Base-by-base conservation (phyloP, 2,797 vertebrate species). In the Pipistrellus pygmaeus region DNA sequence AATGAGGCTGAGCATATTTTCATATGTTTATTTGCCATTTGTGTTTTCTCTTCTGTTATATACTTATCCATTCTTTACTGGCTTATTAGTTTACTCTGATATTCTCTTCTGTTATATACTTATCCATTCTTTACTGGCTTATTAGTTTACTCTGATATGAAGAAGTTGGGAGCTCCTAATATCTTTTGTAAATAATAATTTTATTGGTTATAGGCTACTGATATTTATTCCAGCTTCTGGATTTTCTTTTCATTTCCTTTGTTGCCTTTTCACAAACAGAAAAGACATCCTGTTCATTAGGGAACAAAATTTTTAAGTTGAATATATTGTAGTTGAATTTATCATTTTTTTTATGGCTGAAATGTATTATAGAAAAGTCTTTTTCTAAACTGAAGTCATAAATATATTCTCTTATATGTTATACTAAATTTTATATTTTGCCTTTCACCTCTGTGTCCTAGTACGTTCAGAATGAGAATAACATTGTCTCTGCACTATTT, bases 391-490 rank as follows among this genome's bases (percentile, higher is more conserved):
- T 78, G 38, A 89, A 86, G 14, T 68, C 20, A n/a, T 77, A 80
- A 23, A 53, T 83, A 35, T 20, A 68, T 48, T 75, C 68, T 15
- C 66, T 2, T 66, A 32, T 7, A 25, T 57, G 64, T 82, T 44
- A n/a, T 17, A 44, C 38, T 85, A 41, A 82, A 35, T 84, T 66
- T 73, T 55, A 27, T 55, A 32, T 48, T 90, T 94, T 92, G 62
- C 17, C 62, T 83, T 87, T 78, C 27, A 68, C 27, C 23, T 88
- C 75, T 81, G 51, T 48, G 10, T 4, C n/a, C 23, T 72, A 66
- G 66, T 48, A 12, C 35, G 66, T 72, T 88, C n/a, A 69, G 57
- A 90, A 86, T 60, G 17, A 51, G 66, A 4, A 25, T 91, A 51
- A 35, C 21, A 53, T 32, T 17, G 27, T 46, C 14, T 27, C 51